These are phyloP conservation scores for Panorpa germanica DNA, from an alignment of 2,888 invertebrate genomes.

Conservation along the genomic window DNA sequence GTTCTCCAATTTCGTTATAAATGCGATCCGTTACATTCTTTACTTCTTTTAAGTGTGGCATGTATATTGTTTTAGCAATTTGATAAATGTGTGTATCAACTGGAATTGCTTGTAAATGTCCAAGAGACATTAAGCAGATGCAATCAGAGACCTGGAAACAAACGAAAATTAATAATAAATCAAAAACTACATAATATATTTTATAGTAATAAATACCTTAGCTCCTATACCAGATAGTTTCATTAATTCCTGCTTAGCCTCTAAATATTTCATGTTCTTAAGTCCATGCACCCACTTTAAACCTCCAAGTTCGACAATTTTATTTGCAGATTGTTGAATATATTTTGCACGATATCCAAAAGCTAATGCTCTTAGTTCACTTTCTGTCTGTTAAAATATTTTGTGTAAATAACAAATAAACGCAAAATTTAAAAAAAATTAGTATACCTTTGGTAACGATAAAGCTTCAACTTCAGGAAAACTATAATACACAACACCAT, in stretches of 20 bases:
- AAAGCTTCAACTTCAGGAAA: constrained; percentile 64
- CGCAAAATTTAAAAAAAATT: background rate
- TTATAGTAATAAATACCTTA: constrained; percentile 39
- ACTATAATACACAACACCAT: constrained; percentile 44
- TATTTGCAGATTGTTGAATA: constrained; percentile 53
- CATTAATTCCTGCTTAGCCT: constrained; percentile 55
- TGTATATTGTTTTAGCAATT: constrained; percentile 63
- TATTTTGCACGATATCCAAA: constrained; percentile 83
- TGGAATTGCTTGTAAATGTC: constrained; percentile 74
- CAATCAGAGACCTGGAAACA: constrained; percentile 78
- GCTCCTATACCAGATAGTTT: constrained; percentile 79
- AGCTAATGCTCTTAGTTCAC: constrained; percentile 46
- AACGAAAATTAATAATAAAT: constrained; percentile 9
- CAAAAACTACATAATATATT: constrained; percentile 7
- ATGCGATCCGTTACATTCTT: constrained; percentile 67
- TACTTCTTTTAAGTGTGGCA: constrained; percentile 51
- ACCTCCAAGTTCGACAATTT: constrained; percentile 50
- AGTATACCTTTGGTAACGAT: constrained; percentile 25
- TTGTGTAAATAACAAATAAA: constrained; percentile 1
- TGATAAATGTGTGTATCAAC: constrained; percentile 94
- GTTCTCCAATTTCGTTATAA: constrained; percentile 70
- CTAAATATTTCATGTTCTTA: constrained; percentile 43
- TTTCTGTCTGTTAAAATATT: constrained; percentile 35
- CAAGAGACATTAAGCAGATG: constrained; percentile 89
- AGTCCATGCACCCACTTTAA: constrained; percentile 52